These are phyloP conservation scores for Aphis gossypii DNA, from an alignment of 1,140 invertebrate genomes.

Conservation along the genomic window DNA sequence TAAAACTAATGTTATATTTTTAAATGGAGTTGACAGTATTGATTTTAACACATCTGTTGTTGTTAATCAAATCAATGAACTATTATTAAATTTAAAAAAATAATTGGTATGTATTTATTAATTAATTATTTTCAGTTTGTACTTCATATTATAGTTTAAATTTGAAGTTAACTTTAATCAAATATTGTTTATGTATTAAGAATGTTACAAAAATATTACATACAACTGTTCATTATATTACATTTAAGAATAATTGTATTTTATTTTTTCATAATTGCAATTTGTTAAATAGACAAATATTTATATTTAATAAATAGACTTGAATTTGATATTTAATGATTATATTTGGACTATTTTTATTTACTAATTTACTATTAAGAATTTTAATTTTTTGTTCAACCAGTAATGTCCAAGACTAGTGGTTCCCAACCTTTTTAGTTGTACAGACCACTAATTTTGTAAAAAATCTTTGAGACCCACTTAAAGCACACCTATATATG, in stretches of 20 bases:
- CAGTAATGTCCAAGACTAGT: too few relatives aligned
- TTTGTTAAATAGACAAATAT: background rate
- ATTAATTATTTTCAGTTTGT: background rate
- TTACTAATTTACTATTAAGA: too few relatives aligned
- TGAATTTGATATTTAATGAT: background rate
- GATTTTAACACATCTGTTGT: conserved; percentile 20
- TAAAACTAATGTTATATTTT: conserved; percentile 42
- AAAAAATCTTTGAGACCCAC: too few relatives aligned
- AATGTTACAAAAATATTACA: background rate
- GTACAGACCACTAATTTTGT: too few relatives aligned
- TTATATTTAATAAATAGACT: background rate
- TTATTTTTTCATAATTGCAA: background rate
- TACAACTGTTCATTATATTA: background rate
- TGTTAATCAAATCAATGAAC: conserved; percentile 20
- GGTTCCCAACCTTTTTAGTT: too few relatives aligned
- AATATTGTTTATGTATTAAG: background rate
- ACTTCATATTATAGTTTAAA: background rate
- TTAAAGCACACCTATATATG: too few relatives aligned
- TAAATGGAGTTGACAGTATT: conserved; percentile 45
- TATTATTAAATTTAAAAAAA: conserved; percentile 11
- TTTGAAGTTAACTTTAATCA: background rate
- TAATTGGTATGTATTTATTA: background rate
- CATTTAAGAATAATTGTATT: background rate
- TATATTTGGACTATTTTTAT: background rate
- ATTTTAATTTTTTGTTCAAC: too few relatives aligned